These are phyloP conservation scores for Tethya wilhelma DNA, from an alignment of 37 sponge, comb jelly and placozoan species.

Conservation along the genomic window DNA sequence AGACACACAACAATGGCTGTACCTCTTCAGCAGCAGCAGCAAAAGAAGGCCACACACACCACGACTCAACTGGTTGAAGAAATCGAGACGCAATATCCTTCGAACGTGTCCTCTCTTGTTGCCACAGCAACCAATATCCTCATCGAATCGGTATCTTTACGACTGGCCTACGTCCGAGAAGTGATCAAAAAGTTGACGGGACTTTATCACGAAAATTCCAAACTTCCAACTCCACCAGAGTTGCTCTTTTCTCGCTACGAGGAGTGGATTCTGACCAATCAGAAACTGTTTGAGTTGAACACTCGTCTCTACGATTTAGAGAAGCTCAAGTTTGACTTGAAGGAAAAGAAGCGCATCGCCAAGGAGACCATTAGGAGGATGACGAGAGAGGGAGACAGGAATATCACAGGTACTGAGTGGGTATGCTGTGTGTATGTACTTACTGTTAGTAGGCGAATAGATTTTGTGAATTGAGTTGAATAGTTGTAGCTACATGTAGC, in stretches of 20 bases:
- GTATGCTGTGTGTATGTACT: background rate
- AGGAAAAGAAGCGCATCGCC: background rate
- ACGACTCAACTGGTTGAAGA: background rate
- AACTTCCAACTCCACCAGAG: slow-evolving; percentile 23
- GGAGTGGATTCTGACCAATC: slow-evolving; percentile 57
- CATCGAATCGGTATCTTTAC: slow-evolving; percentile 25
- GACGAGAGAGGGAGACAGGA: background rate
- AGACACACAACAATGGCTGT: background rate
- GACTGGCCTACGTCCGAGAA: slow-evolving; percentile 30
- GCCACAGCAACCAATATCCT: slow-evolving; percentile 40
- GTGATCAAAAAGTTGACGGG: background rate
- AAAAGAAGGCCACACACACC: background rate
- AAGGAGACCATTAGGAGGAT: background rate
- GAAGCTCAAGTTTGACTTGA: slow-evolving; percentile 45
- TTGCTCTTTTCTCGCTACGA: slow-evolving; percentile 37
- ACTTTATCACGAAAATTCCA: slow-evolving; percentile 22
- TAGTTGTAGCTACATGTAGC: too few species aligned
- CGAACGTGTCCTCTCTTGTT: slow-evolving; percentile 17
- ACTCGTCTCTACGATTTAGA: slow-evolving; percentile 54
- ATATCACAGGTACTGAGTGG: background rate
- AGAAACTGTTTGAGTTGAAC: slow-evolving; percentile 49
- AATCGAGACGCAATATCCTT: background rate
- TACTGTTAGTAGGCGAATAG: background rate
- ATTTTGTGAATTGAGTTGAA: background rate
- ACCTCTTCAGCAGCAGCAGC: background rate